Evolutionary conservation across 2,888 invertebrate species (phyloP).

Genomic region (Caenorhabditis japonica): DNA sequence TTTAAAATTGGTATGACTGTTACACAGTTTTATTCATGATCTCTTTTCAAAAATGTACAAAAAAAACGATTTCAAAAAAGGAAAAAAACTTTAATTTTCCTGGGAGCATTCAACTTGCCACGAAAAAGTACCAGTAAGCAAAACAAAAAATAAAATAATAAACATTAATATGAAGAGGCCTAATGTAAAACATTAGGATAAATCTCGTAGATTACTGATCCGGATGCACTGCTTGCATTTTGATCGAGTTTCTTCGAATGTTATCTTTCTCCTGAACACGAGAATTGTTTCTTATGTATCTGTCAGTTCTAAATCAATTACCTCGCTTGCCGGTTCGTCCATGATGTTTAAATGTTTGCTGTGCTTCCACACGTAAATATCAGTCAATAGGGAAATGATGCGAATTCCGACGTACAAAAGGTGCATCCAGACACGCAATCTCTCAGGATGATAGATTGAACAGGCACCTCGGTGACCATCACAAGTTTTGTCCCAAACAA

Average conservation of each 20-base stretch:
- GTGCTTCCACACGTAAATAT: slow-evolving; percentile 74
- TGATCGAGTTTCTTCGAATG: slow-evolving; percentile 38
- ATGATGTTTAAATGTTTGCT: slow-evolving; percentile 75
- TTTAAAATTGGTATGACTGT: too few relatives aligned
- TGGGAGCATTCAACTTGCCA: not conserved
- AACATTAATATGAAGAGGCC: slow-evolving; percentile 5
- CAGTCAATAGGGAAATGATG: slow-evolving; percentile 67
- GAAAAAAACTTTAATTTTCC: not conserved
- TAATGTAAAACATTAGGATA: too few relatives aligned
- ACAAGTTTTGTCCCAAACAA: slow-evolving; percentile 78
- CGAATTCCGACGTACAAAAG: slow-evolving; percentile 69
- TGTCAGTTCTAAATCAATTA: not conserved
- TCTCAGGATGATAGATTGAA: slow-evolving; percentile 77
- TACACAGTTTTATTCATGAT: too few relatives aligned
- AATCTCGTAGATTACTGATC: slow-evolving; percentile 17
- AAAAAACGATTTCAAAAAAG: slow-evolving; percentile 11
- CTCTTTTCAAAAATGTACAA: slow-evolving; percentile 32
- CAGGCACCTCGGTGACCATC: slow-evolving; percentile 75
- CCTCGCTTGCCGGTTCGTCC: slow-evolving; percentile 68
- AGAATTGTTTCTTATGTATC: not conserved
- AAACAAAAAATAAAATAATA: slow-evolving; percentile 3
- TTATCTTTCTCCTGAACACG: slow-evolving; percentile 42
- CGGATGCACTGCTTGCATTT: slow-evolving; percentile 42
- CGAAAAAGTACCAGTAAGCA: slow-evolving; percentile 2
- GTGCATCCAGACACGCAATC: slow-evolving; percentile 75